A percentile compares a stretch with the other conserved stretches of the same genome.
Conservation (phyloP, 1,140 invertebrate genomes). For the Brachionus rubens region DNA sequence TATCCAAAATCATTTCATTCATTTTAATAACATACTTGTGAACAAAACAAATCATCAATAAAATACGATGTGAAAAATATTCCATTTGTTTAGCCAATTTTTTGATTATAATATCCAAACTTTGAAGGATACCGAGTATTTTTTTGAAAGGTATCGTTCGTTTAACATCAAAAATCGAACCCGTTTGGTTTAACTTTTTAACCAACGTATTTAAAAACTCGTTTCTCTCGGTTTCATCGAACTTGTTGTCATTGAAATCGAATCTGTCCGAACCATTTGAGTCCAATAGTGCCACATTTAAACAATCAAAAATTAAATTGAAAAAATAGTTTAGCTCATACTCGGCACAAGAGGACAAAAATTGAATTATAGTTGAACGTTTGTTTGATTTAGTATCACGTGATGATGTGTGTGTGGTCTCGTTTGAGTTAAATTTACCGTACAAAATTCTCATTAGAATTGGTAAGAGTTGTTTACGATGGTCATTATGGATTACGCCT, state of each 20-base stretch:
- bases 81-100: conserved; percentile 76
- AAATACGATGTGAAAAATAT: conserved; percentile 67
- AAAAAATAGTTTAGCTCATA: conserved; percentile 75
- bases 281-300: conserved; percentile 64
- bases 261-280: conserved; percentile 32
- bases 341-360: conserved; percentile 75
- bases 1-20: conserved; percentile 49
- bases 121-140: conserved; percentile 67
- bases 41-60: conserved; percentile 70
- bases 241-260: conserved; percentile 25
- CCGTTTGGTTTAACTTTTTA: not conserved
- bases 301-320: conserved; percentile 76
- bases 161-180: conserved; percentile 49
- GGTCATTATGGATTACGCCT: conserved; percentile 68
- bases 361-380: conserved; percentile 72
- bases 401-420: conserved; percentile 69
- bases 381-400: conserved; percentile 69
- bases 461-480: conserved; percentile 73
- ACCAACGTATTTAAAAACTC: not conserved
- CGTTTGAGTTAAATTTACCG: conserved; percentile 78
- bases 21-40: conserved; percentile 67
- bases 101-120: conserved; percentile 75
- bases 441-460: conserved; percentile 80
- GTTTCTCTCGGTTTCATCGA: not conserved
- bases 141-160: conserved; percentile 54